Base-by-base conservation (phyloP, 92 coral and sea anemone genomes). In the Siderastrea siderea region DNA sequence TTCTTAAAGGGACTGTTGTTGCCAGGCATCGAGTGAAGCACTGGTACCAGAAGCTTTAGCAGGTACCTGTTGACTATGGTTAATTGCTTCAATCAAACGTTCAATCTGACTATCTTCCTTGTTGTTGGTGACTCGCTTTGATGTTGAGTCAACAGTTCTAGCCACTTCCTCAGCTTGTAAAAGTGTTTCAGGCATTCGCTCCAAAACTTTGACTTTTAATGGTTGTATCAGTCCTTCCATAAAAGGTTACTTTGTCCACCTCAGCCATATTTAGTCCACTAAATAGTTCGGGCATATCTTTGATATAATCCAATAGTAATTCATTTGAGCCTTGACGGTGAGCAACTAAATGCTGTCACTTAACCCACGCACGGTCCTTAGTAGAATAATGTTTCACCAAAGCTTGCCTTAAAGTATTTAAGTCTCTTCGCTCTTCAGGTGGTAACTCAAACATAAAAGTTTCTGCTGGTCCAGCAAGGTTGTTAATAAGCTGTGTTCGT, bases 251-350 rank as follows among this genome's bases (percentile, higher is more conserved):
- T 19, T 52, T 55, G 48, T 54, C 79, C 47, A 74, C 79, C 38
- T 74, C 65, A 0, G 79, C 64, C 38, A 74, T 54, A 3, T 75
- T 51, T 38, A 75, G 17, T 43, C 80, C 80, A 26, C 66, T 55
- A 16, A 75, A 75, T 9, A 75, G 50, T 54, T 75, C 80, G 10
- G 54, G 80, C 66, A 57, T 75, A 46, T 75, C 80, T 11, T 75
- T 75, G n/a, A 26, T 38, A 43, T 75, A 75, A 10, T 75, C 66
- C 0, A 66, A 26, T n/a, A 75, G 17, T 5, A 43, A 10, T 52
- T 75, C 80, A 14, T 55, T 54, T 3, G 49, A 17, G 2, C 26
- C 80, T 75, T 75, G 80, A 55, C 51, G 80, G 19, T 51, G 66
- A 2, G 26, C 47, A 55, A 55, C 55, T 43, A 75, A 5, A 6